A percentile compares a stretch with the other conserved stretches of the same genome.
Evolutionary conservation across 2,888 invertebrate species (phyloP).

Genomic region (Dermolepida albohirtum): DNA sequence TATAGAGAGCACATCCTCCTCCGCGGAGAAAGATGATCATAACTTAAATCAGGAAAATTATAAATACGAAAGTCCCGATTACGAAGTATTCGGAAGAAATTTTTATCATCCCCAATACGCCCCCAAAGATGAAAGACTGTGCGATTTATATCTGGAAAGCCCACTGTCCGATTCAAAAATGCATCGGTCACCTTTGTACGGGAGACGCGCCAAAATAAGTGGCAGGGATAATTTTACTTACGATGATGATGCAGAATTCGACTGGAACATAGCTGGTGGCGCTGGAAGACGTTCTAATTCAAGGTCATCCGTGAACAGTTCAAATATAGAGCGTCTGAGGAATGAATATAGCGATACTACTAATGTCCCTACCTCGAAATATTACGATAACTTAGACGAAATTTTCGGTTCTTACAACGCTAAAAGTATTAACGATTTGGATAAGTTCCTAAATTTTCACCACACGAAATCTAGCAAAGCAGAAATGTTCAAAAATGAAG

Average conservation of each 20-base stretch:
- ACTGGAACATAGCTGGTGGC: constrained; percentile 29
- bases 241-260: constrained; percentile 42
- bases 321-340: constrained; percentile 55
- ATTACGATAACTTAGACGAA: constrained; percentile 53
- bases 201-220: constrained; percentile 49
- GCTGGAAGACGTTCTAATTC: constrained; percentile 21
- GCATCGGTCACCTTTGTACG: constrained; percentile 57
- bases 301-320: constrained; percentile 25
- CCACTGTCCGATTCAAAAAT: constrained; percentile 49
- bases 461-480: constrained; percentile 26
- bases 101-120: constrained; percentile 57
- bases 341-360: constrained; percentile 52
- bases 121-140: constrained; percentile 56
- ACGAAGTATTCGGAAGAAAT: constrained; percentile 55
- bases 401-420: constrained; percentile 57
- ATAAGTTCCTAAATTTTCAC: constrained; percentile 44
- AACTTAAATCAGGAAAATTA: constrained; percentile 34
- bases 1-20: constrained; percentile 35
- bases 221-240: constrained; percentile 41
- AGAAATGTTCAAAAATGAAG: constrained; percentile 33
- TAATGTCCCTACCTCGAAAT: constrained; percentile 48
- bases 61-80: constrained; percentile 49
- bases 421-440: constrained; percentile 48
- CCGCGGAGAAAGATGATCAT: constrained; percentile 43
- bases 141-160: constrained; percentile 58